Evolutionary conservation across 2,797 vertebrate genomes (phyloP), one percentile per base, ranked within the genome.

Genomic region (Hyperoplus immaculatus): DNA sequence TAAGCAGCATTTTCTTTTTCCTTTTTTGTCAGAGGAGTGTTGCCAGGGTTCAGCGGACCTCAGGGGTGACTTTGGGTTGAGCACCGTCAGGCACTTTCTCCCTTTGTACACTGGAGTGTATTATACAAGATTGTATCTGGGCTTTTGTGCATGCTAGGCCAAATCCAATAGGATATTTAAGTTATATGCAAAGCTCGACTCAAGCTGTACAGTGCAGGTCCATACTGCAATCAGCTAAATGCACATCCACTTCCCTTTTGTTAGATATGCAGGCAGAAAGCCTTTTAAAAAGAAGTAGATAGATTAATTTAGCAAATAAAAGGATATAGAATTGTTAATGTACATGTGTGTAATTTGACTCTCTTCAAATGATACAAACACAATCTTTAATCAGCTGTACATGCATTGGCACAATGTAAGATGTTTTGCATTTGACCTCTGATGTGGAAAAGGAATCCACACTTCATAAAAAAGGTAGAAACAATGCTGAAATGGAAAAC

Each of bases 341-440:
- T 15, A 47, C 70, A 85, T 43, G 46, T 29, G 29, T 29, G 29
- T 29, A 29, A 29, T 42, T 63, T 21, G 38, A 80, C 46, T 78
- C 54, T 69, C 15, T 66, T 80, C 36, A 71, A 71, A 85, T 80
- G 66, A 80, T 72, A 81, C 64, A 88, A 89, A 88, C 65, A 79
- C 77, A 80, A 78, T 77, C 63, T 86, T 91, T 87, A 81, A 88
- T 89, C 68, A 77, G 68, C 68, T 87, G 69, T 70, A 84, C 83
- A 93, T 92, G 89, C 80, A 88, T 88, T 88, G 90, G 86, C 79
- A 89, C 86, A 85, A 87, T 72, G 75, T 79, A 69, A 88, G 51
- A 58, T 38, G 13, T 54, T 64, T 39, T 61, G 29, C 18, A 84
- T 80, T 83, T 71, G 39, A 68, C 42, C 65, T 72, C 61, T 64